phyloP scores from a whole-genome alignment of 2,888 invertebrate genomes.

The Limnephilus auricula region DNA sequence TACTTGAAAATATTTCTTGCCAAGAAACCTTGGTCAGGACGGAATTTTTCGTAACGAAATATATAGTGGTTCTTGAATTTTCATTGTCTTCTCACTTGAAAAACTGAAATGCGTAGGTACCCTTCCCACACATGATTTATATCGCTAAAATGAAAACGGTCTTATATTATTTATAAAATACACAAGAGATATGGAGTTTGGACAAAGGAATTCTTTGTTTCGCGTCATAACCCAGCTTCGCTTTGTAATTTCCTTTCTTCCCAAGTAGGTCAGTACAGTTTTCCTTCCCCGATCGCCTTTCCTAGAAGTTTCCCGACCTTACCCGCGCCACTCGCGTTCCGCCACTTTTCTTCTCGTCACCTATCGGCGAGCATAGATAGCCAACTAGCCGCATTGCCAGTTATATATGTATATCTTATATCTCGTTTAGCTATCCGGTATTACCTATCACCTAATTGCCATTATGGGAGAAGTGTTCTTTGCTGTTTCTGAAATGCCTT shows the following conservation, averaged over 20 bases:
- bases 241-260: slow-evolving; percentile 28
- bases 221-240: slow-evolving; percentile 2
- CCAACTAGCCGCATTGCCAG: not conserved
- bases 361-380: not conserved
- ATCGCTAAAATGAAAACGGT: not conserved
- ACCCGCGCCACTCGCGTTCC: not conserved
- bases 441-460: not conserved
- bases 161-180: not conserved
- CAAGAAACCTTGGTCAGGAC: too few species aligned
- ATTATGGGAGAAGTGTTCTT: not conserved
- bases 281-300: not conserved
- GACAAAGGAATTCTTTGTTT: slow-evolving; percentile 9
- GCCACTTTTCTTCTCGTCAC: not conserved
- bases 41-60: not conserved
- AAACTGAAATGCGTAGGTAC: not conserved
- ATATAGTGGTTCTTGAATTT: not conserved
- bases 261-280: slow-evolving; percentile 6
- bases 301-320: slow-evolving; percentile 25
- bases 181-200: not conserved
- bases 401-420: not conserved
- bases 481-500: not conserved
- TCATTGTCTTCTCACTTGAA: not conserved
- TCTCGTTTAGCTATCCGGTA: not conserved
- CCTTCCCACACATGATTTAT: not conserved
- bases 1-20: not conserved